A percentile compares a stretch with the other conserved stretches of the same genome.
phyloP scores from a whole-genome alignment of 2,888 invertebrate genomes.

The Calameuta filiformis region DNA sequence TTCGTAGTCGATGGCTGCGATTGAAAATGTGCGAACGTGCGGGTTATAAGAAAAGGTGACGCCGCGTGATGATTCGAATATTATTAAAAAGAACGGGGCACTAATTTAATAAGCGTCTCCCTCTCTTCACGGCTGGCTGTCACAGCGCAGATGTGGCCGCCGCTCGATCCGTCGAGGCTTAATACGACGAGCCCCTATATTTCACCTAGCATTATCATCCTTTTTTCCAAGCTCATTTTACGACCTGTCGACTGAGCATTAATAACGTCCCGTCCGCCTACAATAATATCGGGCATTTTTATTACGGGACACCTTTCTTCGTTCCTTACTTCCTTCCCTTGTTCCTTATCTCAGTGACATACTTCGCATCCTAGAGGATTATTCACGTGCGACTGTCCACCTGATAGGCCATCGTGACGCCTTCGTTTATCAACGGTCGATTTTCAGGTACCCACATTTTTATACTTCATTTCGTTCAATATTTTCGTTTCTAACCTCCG shows the following conservation, averaged over 20 bases:
- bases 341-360: not conserved
- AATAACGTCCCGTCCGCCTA: slow-evolving; percentile 48
- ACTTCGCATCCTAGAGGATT: not conserved
- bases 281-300: slow-evolving; percentile 36
- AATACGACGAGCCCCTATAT: slow-evolving; percentile 46
- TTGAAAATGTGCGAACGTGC: not conserved
- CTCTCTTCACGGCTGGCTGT: slow-evolving; percentile 38
- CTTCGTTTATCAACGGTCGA: not conserved
- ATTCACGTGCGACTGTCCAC: not conserved
- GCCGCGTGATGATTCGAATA: slow-evolving; percentile 17
- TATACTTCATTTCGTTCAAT: not conserved
- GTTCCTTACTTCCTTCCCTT: not conserved
- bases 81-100: slow-evolving; percentile 21
- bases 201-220: slow-evolving; percentile 55
- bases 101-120: slow-evolving; percentile 50
- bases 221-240: slow-evolving; percentile 51
- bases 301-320: not conserved
- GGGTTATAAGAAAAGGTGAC: not conserved
- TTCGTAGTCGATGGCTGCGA: not conserved
- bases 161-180: slow-evolving; percentile 30
- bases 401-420: no score
- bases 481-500: not conserved
- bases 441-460: not conserved
- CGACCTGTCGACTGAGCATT: slow-evolving; percentile 57
- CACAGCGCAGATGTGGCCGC: slow-evolving; percentile 49